These are phyloP conservation scores for Drosophila teissieri DNA, from an alignment of 1,140 invertebrate genomes.

Conservation along the genomic window DNA sequence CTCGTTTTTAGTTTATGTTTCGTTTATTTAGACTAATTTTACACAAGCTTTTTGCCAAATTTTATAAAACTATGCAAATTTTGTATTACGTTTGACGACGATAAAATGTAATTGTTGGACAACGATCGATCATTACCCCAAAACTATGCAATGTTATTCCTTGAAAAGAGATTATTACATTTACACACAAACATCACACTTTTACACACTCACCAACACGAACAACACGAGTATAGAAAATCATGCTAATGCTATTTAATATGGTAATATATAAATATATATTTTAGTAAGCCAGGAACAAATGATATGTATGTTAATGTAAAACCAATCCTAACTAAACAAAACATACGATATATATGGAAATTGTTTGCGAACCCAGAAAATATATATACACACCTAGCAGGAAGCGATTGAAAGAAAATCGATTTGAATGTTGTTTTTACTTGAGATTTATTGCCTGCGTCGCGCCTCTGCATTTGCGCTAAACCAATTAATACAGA, in stretches of 20 bases:
- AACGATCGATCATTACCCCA: constrained; percentile 47
- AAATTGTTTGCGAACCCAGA: constrained; percentile 61
- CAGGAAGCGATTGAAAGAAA: constrained; percentile 49
- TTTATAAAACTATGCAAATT: constrained; percentile 52
- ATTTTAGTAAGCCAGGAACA: constrained; percentile 79
- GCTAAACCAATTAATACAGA: constrained; percentile 37
- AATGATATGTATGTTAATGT: constrained; percentile 59
- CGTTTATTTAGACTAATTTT: constrained; percentile 78
- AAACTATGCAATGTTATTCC: constrained; percentile 83
- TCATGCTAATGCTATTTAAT: constrained; percentile 65
- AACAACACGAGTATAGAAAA: constrained; percentile 57
- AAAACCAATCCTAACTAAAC: constrained; percentile 73
- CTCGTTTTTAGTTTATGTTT: constrained; percentile 51
- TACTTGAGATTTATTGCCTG: constrained; percentile 55
- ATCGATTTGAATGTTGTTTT: constrained; percentile 37
- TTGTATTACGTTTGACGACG: constrained; percentile 74
- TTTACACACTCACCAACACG: constrained; percentile 31
- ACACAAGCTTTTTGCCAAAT: constrained; percentile 80
- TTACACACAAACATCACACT: constrained; percentile 46
- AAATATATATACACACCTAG: constrained; percentile 63
- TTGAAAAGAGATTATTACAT: constrained; percentile 82
- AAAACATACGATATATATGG: constrained; percentile 50
- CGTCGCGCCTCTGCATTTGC: constrained; percentile 53
- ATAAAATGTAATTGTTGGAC: constrained; percentile 60
- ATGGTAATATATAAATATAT: constrained; percentile 62